A percentile compares a stretch with the other conserved stretches of the same genome.
Conservation (phyloP, 2,888 invertebrate genomes). For the Scaptomyza parva region DNA sequence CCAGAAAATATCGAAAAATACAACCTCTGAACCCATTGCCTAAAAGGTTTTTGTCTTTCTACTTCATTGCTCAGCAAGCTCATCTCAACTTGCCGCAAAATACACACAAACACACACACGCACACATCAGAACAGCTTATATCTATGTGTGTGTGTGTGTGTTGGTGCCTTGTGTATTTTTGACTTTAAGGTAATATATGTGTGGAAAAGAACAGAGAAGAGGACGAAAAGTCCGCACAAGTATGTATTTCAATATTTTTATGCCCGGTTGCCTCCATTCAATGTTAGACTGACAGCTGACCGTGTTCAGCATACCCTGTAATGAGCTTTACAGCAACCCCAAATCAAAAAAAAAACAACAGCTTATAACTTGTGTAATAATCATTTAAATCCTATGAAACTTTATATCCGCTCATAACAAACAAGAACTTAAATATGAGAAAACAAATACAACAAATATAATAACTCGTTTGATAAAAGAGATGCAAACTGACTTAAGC, state of each 20-base stretch:
- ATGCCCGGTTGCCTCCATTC: slow-evolving; percentile 38
- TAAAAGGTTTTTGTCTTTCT: slow-evolving; percentile 68
- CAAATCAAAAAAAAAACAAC: not conserved
- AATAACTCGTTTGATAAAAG: not conserved
- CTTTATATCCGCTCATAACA: not conserved
- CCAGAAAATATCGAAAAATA: not conserved
- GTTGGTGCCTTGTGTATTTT: slow-evolving; percentile 37
- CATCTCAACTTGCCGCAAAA: slow-evolving; percentile 51
- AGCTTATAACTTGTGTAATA: no score
- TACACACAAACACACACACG: slow-evolving; percentile 30
- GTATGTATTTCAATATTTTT: slow-evolving; percentile 59
- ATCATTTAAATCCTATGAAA: not conserved
- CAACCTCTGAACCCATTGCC: slow-evolving; percentile 49
- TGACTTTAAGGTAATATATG: slow-evolving; percentile 53
- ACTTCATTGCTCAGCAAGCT: slow-evolving; percentile 62
- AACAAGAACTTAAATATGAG: not conserved
- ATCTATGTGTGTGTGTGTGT: slow-evolving; percentile 7
- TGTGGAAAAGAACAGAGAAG: slow-evolving; percentile 37
- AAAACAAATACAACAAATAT: not conserved
- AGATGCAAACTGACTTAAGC: not conserved
- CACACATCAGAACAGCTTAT: slow-evolving; percentile 5
- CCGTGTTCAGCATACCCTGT: slow-evolving; percentile 8
- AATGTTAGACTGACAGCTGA: slow-evolving; percentile 7
- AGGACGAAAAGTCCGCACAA: slow-evolving; percentile 22
- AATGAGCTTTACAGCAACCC: no score